A percentile compares a stretch with the other conserved stretches of the same genome.
Conservation (phyloP, 2,888 invertebrate genomes). For the Ormyrus rosae region DNA sequence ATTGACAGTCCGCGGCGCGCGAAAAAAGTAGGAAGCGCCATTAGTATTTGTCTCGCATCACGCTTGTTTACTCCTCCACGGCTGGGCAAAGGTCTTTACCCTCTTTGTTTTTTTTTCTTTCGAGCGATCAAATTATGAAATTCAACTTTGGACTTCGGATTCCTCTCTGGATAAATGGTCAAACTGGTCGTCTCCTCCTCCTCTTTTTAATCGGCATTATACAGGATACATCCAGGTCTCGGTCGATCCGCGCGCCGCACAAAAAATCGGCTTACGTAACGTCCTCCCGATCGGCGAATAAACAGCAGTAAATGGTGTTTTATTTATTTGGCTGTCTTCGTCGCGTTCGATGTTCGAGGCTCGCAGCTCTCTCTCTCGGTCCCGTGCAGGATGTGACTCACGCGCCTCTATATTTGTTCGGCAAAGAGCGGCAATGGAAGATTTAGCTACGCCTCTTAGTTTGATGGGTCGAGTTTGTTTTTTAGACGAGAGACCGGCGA, state of each 20-base stretch:
- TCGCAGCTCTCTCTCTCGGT: slow-evolving; percentile 14
- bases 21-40: no score
- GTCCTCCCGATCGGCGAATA: slow-evolving; percentile 18
- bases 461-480: background rate
- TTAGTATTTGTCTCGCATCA: no score
- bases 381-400: slow-evolving; percentile 40
- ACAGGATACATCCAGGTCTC: no score
- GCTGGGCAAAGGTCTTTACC: no score
- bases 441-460: slow-evolving; percentile 7
- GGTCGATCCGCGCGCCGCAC: background rate
- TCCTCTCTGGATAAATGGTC: no score
- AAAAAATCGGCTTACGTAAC: slow-evolving; percentile 40
- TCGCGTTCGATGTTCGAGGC: background rate
- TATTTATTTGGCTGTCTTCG: slow-evolving; percentile 12
- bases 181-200: no score
- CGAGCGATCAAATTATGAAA: no score
- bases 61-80: no score
- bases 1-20: no score
- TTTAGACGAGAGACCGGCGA: background rate
- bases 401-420: slow-evolving; percentile 19
- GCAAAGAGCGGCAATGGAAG: slow-evolving; percentile 19
- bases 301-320: slow-evolving; percentile 31
- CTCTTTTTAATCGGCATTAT: no score
- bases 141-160: no score
- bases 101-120: no score